A percentile compares a stretch with the other conserved stretches of the same genome.
These are phyloP conservation scores for Gobio gobio DNA, from an alignment of 2,113 vertebrate species.

Conservation along the genomic window DNA sequence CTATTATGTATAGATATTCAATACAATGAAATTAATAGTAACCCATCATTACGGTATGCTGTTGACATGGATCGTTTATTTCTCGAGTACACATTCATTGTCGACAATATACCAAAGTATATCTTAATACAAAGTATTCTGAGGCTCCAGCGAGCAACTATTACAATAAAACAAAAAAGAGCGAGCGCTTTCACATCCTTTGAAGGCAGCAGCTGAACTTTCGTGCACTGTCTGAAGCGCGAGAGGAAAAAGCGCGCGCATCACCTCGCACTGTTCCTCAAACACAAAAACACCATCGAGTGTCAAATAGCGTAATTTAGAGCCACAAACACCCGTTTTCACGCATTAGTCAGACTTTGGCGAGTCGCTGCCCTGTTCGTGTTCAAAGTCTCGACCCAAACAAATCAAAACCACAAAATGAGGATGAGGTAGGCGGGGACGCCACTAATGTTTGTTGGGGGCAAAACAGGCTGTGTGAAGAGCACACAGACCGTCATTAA, in stretches of 20 bases:
- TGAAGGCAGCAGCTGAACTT: slow-evolving; percentile 19
- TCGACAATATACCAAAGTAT: background rate
- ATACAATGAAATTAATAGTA: too few species aligned
- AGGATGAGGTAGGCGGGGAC: slow-evolving; percentile 55
- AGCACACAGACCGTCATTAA: background rate
- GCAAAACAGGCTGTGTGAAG: background rate
- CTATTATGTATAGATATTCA: background rate
- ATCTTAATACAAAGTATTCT: background rate
- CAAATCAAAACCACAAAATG: slow-evolving; percentile 42
- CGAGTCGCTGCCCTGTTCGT: background rate
- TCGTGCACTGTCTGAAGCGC: background rate
- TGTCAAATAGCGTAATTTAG: background rate
- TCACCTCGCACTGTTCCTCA: background rate
- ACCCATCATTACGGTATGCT: background rate
- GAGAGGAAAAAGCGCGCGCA: slow-evolving; percentile 40
- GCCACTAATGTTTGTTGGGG: slow-evolving; percentile 36
- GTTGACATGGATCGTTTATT: background rate
- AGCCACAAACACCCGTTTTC: background rate
- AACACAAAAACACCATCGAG: background rate
- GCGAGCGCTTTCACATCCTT: background rate
- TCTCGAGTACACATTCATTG: background rate
- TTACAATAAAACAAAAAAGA: background rate
- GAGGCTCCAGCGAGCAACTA: too few species aligned
- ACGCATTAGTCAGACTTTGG: background rate
- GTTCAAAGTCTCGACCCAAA: slow-evolving; percentile 12